Percentiles rank a stretch among this genome's conserved stretches.
phyloP scores from a whole-genome alignment of 2,797 vertebrate species.

The Phalanger gymnotis region DNA sequence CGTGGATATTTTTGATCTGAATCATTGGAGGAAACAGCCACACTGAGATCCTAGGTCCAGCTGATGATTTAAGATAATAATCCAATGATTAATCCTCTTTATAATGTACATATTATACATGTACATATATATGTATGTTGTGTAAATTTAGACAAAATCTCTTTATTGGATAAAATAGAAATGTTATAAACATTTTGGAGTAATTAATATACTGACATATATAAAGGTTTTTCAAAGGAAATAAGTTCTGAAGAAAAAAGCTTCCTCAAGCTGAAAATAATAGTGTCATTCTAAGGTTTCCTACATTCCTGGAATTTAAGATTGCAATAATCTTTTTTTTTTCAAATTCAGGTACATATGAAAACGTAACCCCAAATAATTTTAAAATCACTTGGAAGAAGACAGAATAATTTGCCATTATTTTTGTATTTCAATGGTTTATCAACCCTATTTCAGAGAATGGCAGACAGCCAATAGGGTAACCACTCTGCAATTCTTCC shows the following conservation, averaged over 20 bases:
- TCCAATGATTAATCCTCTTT: not conserved
- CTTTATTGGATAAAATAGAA: conserved; percentile 70
- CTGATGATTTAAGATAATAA: not conserved
- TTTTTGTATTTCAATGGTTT: conserved; percentile 66
- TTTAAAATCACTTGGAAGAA: conserved; percentile 57
- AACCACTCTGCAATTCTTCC: not conserved
- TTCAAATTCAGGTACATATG: conserved; percentile 54
- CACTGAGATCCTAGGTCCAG: not conserved
- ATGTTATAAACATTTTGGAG: conserved; percentile 39
- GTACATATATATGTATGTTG: not conserved
- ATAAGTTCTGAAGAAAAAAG: conserved; percentile 56
- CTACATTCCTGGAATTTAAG: conserved; percentile 60
- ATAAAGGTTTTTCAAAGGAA: conserved; percentile 65
- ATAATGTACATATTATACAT: not conserved
- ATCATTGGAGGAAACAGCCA: not conserved
- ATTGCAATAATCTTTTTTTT: conserved; percentile 67
- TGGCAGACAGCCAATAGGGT: conserved; percentile 59
- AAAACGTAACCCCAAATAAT: conserved; percentile 57
- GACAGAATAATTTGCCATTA: conserved; percentile 68
- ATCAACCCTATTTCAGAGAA: conserved; percentile 53
- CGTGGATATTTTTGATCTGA: not conserved
- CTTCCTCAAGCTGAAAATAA: conserved; percentile 72
- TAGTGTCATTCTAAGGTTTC: conserved; percentile 69
- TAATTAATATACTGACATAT: conserved; percentile 54
- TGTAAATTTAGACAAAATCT: conserved; percentile 30